Conservation (phyloP, 2,113 vertebrate genomes). For the Brienomyrus longianalis region DNA sequence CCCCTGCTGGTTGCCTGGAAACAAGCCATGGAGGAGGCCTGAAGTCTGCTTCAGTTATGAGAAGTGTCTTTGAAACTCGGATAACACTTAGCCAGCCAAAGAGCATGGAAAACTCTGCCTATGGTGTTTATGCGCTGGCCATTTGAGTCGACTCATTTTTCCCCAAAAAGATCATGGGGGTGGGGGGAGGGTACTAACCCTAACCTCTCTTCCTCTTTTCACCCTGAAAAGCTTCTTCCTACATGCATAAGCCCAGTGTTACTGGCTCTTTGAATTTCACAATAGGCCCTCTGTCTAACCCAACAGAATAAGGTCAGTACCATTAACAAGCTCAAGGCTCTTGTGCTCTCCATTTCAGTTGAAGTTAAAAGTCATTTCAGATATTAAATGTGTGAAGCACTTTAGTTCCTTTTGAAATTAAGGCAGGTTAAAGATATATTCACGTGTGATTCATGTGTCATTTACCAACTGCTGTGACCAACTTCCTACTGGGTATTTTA, state of each 20-base stretch:
- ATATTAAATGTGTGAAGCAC: neutral
- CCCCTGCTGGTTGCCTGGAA: conserved; percentile 7
- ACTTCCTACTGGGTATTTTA: neutral
- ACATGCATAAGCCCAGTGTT: neutral
- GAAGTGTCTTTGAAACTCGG: neutral
- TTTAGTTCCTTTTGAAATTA: neutral
- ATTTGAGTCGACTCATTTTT: neutral
- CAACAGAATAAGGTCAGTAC: neutral
- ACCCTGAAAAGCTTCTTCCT: neutral
- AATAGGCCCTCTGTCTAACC: neutral
- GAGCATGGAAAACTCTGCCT: too few relatives aligned
- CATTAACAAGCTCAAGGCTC: neutral
- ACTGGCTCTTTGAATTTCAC: neutral
- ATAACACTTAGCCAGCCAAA: neutral
- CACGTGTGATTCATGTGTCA: neutral
- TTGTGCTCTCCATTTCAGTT: neutral
- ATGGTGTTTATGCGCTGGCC: neutral
- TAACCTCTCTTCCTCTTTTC: neutral
- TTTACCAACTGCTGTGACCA: neutral
- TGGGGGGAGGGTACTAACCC: too few relatives aligned
- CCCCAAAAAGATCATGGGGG: neutral
- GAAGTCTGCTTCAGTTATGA: neutral
- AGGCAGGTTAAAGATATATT: neutral
- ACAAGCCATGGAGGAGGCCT: neutral
- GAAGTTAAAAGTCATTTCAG: neutral